Conservation (phyloP, 2,113 vertebrate genomes). For the Sebastes fasciatus region DNA sequence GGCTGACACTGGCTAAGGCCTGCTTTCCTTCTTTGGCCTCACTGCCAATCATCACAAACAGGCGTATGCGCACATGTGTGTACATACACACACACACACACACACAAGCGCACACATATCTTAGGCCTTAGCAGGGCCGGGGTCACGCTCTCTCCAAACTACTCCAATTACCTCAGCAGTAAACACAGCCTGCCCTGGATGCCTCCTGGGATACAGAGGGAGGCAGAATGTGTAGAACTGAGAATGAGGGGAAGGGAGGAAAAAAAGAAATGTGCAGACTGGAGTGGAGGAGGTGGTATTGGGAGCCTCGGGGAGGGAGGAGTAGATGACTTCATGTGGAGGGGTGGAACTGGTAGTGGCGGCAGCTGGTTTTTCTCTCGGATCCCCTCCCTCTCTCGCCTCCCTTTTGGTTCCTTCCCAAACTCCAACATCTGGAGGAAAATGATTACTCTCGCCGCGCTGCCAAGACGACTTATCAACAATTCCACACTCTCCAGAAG, state of each 20-base stretch:
- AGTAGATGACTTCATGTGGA: constrained; percentile 68
- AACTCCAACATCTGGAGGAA: constrained; percentile 81
- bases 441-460: constrained; percentile 77
- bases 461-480: constrained; percentile 81
- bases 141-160: constrained; percentile 75
- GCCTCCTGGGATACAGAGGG: constrained; percentile 68
- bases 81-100: constrained; percentile 9
- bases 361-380: constrained; percentile 68
- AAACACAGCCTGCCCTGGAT: constrained; percentile 73
- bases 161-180: constrained; percentile 82
- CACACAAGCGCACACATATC: constrained; percentile 15
- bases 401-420: constrained; percentile 70
- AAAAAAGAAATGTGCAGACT: background rate
- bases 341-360: constrained; percentile 64
- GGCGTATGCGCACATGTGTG: background rate
- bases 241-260: constrained; percentile 23
- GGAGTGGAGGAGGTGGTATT: constrained; percentile 29
- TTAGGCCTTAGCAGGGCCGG: constrained; percentile 56
- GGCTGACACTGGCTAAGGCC: constrained; percentile 74
- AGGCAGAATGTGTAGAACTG: constrained; percentile 62
- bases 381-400: constrained; percentile 49
- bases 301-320: constrained; percentile 57
- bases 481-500: constrained; percentile 73
- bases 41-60: constrained; percentile 76
- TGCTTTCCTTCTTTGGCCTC: constrained; percentile 70